phyloP scores from a whole-genome alignment of 2,888 invertebrate species.

The Drosophila cyrtoloma region DNA sequence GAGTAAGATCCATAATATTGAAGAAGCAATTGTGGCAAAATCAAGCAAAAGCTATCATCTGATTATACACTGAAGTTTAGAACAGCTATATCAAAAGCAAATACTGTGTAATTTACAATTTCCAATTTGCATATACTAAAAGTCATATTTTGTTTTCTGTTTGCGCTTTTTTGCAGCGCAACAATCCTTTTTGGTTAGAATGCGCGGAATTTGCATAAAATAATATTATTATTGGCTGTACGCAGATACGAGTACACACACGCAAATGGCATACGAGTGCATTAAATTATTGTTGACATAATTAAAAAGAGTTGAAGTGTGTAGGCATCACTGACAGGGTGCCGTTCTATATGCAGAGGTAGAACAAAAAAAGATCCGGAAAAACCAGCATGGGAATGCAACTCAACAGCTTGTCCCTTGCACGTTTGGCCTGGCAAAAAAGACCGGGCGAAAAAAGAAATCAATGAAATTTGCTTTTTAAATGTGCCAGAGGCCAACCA shows the following conservation, averaged over 20 bases:
- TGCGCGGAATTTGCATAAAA: constrained; percentile 49
- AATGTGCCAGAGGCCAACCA: constrained; percentile 23
- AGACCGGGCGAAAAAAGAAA: constrained; percentile 11
- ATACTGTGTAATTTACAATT: background rate
- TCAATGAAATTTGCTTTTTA: constrained; percentile 67
- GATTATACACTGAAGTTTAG: background rate
- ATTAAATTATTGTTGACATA: constrained; percentile 75
- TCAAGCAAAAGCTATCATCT: background rate
- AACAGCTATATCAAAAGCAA: background rate
- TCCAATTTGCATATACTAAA: constrained; percentile 2
- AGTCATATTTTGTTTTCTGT: background rate
- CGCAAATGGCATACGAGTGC: constrained; percentile 48
- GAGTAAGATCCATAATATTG: background rate
- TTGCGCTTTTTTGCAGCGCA: constrained; percentile 14
- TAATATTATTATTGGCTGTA: constrained; percentile 67
- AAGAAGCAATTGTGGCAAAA: background rate
- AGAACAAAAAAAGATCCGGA: background rate
- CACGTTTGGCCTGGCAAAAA: constrained; percentile 22
- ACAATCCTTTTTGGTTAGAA: constrained; percentile 24
- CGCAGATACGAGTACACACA: constrained; percentile 21
- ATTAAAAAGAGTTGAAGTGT: constrained; percentile 53
- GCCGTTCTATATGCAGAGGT: constrained; percentile 25
- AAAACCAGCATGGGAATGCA: constrained; percentile 21
- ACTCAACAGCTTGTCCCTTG: constrained; percentile 33
- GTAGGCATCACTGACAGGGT: constrained; percentile 31